These are phyloP conservation scores for Ctenopoma multispine DNA, from an alignment of 2,797 vertebrate genomes.

Conservation along the genomic window DNA sequence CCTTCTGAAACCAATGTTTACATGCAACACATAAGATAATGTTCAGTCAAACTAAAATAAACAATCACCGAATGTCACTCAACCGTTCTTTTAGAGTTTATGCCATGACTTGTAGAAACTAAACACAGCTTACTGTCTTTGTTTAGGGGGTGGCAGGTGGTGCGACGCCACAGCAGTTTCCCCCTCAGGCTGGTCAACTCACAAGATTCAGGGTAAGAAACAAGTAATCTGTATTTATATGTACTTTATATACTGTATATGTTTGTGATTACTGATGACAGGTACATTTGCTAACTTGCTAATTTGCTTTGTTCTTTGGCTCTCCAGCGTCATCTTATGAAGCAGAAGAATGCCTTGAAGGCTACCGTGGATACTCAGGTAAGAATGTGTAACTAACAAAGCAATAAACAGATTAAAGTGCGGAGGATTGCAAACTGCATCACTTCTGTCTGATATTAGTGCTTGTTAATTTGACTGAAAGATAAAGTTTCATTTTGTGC, in stretches of 20 bases:
- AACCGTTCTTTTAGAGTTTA: background rate
- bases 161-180: constrained; percentile 58
- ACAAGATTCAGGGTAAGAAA: constrained; percentile 74
- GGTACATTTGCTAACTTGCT: constrained; percentile 5
- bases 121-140: constrained; percentile 4
- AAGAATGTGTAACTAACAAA: background rate
- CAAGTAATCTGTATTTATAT: background rate
- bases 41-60: too few relatives aligned
- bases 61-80: too few relatives aligned
- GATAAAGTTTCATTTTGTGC: background rate
- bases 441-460: background rate
- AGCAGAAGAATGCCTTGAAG: constrained; percentile 28
- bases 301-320: constrained; percentile 22
- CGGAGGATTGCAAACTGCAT: background rate
- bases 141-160: constrained; percentile 50
- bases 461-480: background rate
- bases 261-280: constrained; percentile 7
- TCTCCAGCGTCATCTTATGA: constrained; percentile 68
- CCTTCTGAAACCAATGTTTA: too few relatives aligned
- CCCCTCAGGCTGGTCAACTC: constrained; percentile 49
- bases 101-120: background rate
- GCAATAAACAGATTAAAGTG: background rate
- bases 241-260: too few relatives aligned
- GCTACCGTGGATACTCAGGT: constrained; percentile 72
- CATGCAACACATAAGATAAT: too few relatives aligned